These are phyloP conservation scores for Ctenopoma kingsleyae DNA, from an alignment of 2,797 vertebrate genomes.

Conservation along the genomic window DNA sequence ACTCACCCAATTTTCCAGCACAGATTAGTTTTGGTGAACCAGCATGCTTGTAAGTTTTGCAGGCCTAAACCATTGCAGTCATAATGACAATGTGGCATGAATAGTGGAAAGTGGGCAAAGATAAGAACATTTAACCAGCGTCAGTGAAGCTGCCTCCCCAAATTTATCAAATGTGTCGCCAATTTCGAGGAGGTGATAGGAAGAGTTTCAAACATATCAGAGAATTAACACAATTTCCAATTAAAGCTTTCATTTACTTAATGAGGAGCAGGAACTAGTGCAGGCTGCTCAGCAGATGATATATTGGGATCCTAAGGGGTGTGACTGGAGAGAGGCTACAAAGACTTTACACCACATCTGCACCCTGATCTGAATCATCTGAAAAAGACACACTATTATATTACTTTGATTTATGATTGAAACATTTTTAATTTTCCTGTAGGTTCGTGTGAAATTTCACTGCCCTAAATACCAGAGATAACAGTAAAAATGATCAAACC, in stretches of 20 bases:
- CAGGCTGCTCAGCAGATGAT: slow-evolving; percentile 60
- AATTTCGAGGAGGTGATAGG: slow-evolving; percentile 48
- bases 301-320: slow-evolving; percentile 51
- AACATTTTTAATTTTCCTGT: slow-evolving; percentile 12
- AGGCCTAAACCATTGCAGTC: slow-evolving; percentile 38
- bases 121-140: slow-evolving; percentile 50
- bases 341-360: slow-evolving; percentile 54
- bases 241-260: slow-evolving; percentile 67
- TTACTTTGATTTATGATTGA: slow-evolving; percentile 18
- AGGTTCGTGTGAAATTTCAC: slow-evolving; percentile 7
- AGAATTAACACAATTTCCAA: slow-evolving; percentile 70
- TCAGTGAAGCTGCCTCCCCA: slow-evolving; percentile 47
- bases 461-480: slow-evolving; percentile 8
- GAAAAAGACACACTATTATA: slow-evolving; percentile 12
- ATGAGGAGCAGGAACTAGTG: slow-evolving; percentile 54
- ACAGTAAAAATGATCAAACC: slow-evolving; percentile 26
- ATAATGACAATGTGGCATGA: slow-evolving; percentile 39
- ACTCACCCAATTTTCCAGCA: slow-evolving; percentile 21
- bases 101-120: slow-evolving; percentile 42
- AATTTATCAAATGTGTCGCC: slow-evolving; percentile 53
- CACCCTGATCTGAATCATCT: slow-evolving; percentile 37
- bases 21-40: slow-evolving; percentile 40
- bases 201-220: slow-evolving; percentile 58
- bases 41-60: slow-evolving; percentile 31
- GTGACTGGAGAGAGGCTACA: slow-evolving; percentile 29